Percentiles rank a stretch among this genome's conserved stretches.
phyloP scores from a whole-genome alignment of 2,113 vertebrate species.

The Dasyurus viverrinus region DNA sequence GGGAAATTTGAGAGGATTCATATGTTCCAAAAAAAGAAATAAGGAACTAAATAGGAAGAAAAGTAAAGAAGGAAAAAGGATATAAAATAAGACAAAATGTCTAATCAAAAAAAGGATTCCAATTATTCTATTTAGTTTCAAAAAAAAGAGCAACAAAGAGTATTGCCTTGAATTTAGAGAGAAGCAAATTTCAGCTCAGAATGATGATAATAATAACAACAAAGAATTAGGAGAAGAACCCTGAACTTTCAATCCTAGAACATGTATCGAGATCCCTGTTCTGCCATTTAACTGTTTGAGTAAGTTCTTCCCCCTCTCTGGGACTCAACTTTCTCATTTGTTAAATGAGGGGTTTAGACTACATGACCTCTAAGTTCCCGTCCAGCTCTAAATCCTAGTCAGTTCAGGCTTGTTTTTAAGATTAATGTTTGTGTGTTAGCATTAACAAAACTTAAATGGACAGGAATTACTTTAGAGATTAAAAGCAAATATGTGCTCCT shows the following conservation, averaged over 20 bases:
- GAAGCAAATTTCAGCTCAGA: neutral
- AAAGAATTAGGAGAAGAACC: neutral
- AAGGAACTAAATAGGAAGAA: too few relatives aligned
- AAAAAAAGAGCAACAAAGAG: neutral
- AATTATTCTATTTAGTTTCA: neutral
- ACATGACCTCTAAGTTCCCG: neutral
- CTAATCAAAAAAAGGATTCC: neutral
- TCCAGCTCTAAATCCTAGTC: neutral
- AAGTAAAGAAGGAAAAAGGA: too few relatives aligned
- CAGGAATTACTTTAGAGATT: neutral
- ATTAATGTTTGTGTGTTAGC: neutral
- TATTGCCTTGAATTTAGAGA: neutral
- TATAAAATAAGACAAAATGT: neutral
- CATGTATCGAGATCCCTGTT: neutral
- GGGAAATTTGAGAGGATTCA: neutral
- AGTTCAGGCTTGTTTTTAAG: neutral
- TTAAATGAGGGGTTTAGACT: neutral
- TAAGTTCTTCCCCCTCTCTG: neutral
- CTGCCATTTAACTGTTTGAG: neutral
- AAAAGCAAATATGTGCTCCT: neutral
- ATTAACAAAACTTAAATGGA: neutral
- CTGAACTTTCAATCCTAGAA: neutral
- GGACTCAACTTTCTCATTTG: neutral
- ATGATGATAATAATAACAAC: neutral
- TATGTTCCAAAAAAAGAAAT: neutral